phyloP scores from a whole-genome alignment of 2,797 vertebrate genomes.

The Melanotaenia boesemani region DNA sequence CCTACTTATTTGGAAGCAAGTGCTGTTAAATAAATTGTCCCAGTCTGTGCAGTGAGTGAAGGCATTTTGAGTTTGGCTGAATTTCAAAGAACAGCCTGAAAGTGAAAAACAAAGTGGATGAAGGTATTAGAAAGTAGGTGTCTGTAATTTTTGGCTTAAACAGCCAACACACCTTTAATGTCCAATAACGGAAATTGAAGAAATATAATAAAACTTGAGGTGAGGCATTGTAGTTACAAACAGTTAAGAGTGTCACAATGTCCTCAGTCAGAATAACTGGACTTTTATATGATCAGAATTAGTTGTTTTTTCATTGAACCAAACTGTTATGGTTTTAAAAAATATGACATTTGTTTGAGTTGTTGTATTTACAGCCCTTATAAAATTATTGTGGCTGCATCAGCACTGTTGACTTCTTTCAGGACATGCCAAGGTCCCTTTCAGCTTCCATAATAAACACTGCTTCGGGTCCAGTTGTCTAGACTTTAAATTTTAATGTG shows the following conservation, averaged over 20 bases:
- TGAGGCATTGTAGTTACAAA: constrained; percentile 26
- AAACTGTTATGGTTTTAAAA: constrained; percentile 33
- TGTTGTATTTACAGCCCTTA: constrained; percentile 55
- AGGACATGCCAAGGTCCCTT: constrained; percentile 54
- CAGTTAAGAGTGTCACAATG: constrained; percentile 43
- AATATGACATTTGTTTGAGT: constrained; percentile 60
- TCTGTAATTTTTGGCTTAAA: constrained; percentile 54
- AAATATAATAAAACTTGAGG: constrained; percentile 33
- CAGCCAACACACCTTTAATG: constrained; percentile 25
- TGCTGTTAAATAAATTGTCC: constrained; percentile 46
- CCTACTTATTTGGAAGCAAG: constrained; percentile 39
- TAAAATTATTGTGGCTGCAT: constrained; percentile 66
- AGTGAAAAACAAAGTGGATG: constrained; percentile 27
- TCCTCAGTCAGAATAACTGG: constrained; percentile 44
- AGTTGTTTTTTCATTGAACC: constrained; percentile 49
- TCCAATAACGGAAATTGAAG: constrained; percentile 54
- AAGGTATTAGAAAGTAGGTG: constrained; percentile 47
- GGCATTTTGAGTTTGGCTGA: constrained; percentile 40
- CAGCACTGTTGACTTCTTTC: constrained; percentile 39
- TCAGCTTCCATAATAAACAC: constrained; percentile 58
- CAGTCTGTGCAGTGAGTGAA: constrained; percentile 33
- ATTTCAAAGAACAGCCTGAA: constrained; percentile 47
- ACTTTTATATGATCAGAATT: constrained; percentile 61
- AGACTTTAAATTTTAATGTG: constrained; percentile 56
- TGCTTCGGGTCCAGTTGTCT: constrained; percentile 53